Conservation (phyloP, 2,888 invertebrate genomes). For the Trachelus tabidus region DNA sequence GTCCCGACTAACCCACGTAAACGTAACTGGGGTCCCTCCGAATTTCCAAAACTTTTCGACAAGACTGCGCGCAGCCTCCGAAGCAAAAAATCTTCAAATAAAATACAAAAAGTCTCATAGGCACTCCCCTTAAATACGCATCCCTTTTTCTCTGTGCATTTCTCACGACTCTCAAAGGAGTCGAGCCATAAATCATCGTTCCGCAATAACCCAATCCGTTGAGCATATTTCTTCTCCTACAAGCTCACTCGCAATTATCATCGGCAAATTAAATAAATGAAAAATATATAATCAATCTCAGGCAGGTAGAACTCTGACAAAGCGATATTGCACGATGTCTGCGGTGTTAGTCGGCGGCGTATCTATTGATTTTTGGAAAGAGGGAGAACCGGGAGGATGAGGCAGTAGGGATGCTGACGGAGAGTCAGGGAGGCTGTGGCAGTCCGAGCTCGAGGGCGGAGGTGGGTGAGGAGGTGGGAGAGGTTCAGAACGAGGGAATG, state of each 20-base stretch:
- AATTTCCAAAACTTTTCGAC: neutral
- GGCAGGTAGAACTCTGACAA: neutral
- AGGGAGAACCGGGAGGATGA: conserved; percentile 41
- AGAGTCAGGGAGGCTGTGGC: conserved; percentile 33
- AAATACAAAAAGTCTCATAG: neutral
- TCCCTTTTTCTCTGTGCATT: neutral
- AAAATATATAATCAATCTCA: neutral
- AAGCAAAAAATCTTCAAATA: neutral
- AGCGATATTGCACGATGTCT: conserved; percentile 4
- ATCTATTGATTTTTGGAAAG: conserved; percentile 58
- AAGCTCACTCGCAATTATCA: neutral
- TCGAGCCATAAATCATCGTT: neutral
- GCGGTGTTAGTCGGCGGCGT: conserved; percentile 27
- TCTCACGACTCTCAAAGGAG: neutral
- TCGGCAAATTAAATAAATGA: neutral
- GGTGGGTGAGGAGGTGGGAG: neutral
- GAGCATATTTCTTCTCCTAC: neutral
- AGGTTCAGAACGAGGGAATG: too few relatives aligned
- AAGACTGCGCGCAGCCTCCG: neutral
- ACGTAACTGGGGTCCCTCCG: neutral
- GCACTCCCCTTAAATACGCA: neutral
- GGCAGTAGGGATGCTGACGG: conserved; percentile 31
- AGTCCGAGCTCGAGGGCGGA: conserved; percentile 16
- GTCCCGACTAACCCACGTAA: neutral
- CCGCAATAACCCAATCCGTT: neutral